Evolutionary conservation across 2,797 vertebrate genomes (phyloP), one percentile per base, ranked within the genome.

Genomic region (Argya squamiceps): DNA sequence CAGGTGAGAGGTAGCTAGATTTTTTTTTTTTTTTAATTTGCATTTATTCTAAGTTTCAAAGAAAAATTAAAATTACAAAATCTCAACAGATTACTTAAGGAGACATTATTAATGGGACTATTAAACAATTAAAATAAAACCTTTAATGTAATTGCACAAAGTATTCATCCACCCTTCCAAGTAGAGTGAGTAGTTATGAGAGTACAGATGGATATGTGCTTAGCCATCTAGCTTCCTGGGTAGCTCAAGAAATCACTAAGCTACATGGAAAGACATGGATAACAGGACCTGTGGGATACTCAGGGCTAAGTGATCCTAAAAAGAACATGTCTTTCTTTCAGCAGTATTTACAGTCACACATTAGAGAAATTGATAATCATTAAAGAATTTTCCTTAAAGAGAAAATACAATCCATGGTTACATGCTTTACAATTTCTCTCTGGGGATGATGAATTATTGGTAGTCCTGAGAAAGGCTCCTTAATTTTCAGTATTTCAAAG

Each of bases 61-160:
- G 92, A 82, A 71, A 85, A 94, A 95, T 97, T 97, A 96, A 92
- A 94, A 79, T 92, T 95, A 93, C 47, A 71, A 86, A 94, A 93
- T 92, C 73, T 79, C 49, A 89, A 94, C 64, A 89, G 87, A 95
- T 94, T 36, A 94, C 84, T 97, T 94, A 94, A 96, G 73, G 44
- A 88, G 86, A 91, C 47, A 37, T 94, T 96, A 94, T 97, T 96
- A 96, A 97, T 94, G 77, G 80, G 85, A 93, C 89, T 96, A 97
- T 96, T 95, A 96, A 95, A 93, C 91, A 96, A 97, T 96, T 97
- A 94, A 96, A 97, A 94, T 81, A 46, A 94, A 92, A 93, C 65
- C 50, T 79, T 88, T 91, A 94, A 88, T 82, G 39, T 88, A 97
- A 93, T 93, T 84, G 92, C 96, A 93, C 55, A 85, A 94, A 97